Evolutionary conservation across 1,140 invertebrate species (phyloP).

Genomic region (Halotydeus destructor): DNA sequence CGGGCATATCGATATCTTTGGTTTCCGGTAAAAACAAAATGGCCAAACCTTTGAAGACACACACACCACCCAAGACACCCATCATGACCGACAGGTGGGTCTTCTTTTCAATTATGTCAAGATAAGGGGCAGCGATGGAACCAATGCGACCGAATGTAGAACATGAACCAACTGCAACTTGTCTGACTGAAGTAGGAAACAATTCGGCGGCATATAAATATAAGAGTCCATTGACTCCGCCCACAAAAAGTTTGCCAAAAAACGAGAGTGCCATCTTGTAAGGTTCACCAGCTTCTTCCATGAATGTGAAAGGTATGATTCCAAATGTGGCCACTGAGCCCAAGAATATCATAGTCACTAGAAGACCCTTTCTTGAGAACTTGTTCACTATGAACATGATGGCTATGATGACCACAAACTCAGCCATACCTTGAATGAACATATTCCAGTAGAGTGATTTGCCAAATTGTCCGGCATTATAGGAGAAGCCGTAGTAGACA

Average conservation of each 20-base stretch:
- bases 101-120: conserved; percentile 27
- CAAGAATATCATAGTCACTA: conserved; percentile 17
- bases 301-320: conserved; percentile 18
- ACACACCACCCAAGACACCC: not conserved
- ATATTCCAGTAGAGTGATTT: conserved; percentile 53
- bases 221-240: no score
- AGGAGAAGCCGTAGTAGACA: conserved; percentile 58
- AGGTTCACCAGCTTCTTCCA: no score
- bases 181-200: conserved; percentile 42
- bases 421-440: conserved; percentile 46
- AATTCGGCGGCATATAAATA: conserved; percentile 61
- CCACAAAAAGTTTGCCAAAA: not conserved
- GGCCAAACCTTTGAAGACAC: not conserved
- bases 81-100: not conserved
- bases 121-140: conserved; percentile 25
- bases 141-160: conserved; percentile 22
- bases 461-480: conserved; percentile 49
- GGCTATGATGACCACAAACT: conserved; percentile 48
- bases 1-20: conserved; percentile 4
- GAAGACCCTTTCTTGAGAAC: conserved; percentile 13
- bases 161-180: conserved; percentile 22
- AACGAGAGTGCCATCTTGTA: conserved; percentile 33
- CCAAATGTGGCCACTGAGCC: conserved; percentile 26
- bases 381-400: conserved; percentile 37
- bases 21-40: conserved; percentile 6